These are phyloP conservation scores for Conger conger DNA, from an alignment of 2,113 vertebrate genomes.

Conservation along the genomic window DNA sequence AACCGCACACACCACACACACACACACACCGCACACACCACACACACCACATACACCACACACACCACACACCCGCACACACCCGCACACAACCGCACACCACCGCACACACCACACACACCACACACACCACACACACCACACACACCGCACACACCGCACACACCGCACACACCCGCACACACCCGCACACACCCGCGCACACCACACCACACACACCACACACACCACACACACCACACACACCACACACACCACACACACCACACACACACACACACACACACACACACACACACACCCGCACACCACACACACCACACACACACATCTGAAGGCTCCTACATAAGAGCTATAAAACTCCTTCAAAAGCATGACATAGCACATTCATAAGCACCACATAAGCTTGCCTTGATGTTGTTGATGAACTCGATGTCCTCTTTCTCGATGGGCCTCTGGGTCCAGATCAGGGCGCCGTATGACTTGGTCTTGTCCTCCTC, in stretches of 20 bases:
- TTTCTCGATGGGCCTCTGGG: slow-evolving; percentile 72
- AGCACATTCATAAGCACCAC: no score
- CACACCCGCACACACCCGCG: background rate
- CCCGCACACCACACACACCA: no score
- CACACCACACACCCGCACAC: background rate
- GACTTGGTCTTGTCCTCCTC: slow-evolving; percentile 97
- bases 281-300: no score
- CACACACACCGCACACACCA: no score
- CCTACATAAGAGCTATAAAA: no score
- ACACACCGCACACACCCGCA: slow-evolving; percentile 11
- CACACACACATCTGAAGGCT: no score
- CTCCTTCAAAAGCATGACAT: no score
- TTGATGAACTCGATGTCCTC: slow-evolving; percentile 82
- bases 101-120: no score
- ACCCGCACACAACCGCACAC: no score
- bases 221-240: background rate
- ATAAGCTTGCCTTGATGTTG: slow-evolving; percentile 82
- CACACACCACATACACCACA: background rate
- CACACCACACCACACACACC: background rate
- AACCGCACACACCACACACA: background rate
- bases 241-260: background rate
- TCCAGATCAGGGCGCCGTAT: slow-evolving; percentile 94
- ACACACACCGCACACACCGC: slow-evolving; percentile 4
- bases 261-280: background rate
- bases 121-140: no score